phyloP scores from a whole-genome alignment of 1,140 invertebrate genomes.

The Cepaea nemoralis region DNA sequence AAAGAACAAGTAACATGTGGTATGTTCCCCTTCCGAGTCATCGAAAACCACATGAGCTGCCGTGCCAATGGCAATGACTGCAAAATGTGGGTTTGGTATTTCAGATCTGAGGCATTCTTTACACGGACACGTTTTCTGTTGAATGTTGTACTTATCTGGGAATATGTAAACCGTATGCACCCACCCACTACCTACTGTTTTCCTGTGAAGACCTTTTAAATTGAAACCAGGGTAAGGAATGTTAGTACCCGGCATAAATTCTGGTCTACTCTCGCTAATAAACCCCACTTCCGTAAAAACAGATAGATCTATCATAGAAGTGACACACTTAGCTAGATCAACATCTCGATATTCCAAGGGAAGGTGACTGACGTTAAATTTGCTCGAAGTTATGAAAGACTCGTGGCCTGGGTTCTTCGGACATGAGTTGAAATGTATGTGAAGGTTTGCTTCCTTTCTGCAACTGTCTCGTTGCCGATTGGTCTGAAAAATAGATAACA shows the following conservation, averaged over 20 bases:
- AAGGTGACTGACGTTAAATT: neutral
- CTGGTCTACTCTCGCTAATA: neutral
- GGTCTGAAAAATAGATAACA: too few species aligned
- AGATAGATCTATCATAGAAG: neutral
- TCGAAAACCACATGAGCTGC: conserved; percentile 28
- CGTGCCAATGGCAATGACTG: neutral
- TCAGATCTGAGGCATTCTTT: neutral
- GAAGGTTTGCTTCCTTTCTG: conserved; percentile 13
- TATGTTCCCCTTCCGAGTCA: neutral
- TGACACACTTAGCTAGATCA: neutral
- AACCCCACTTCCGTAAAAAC: neutral
- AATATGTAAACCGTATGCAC: neutral
- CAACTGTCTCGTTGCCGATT: too few species aligned
- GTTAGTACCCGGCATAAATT: neutral
- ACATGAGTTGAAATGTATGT: neutral
- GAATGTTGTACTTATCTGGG: neutral
- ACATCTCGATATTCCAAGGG: neutral
- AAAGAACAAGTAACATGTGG: neutral
- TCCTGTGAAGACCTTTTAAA: neutral
- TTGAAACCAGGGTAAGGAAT: neutral
- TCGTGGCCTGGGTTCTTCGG: conserved; percentile 19
- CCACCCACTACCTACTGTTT: neutral
- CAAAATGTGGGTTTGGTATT: neutral
- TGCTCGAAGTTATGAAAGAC: neutral
- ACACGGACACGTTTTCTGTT: conserved; percentile 6